Conservation (phyloP, 2,888 invertebrate genomes). For the Mythimna lalbum region DNA sequence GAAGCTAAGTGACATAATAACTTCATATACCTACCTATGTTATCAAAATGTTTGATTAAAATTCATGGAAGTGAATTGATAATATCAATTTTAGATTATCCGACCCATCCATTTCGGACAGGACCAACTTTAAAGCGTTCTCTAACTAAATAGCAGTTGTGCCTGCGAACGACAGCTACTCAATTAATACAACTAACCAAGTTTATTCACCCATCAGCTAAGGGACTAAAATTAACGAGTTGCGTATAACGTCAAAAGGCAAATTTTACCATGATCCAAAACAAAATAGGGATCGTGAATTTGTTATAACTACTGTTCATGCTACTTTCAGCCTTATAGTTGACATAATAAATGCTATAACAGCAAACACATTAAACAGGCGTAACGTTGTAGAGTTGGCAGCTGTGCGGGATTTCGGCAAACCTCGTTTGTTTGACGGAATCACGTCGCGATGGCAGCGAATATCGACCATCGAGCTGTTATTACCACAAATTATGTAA, state of each 20-base stretch:
- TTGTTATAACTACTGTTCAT: slow-evolving; percentile 8
- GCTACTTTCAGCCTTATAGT: slow-evolving; percentile 30
- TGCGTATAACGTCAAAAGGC: slow-evolving; percentile 39
- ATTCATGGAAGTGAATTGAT: slow-evolving; percentile 17
- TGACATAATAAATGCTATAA: slow-evolving; percentile 31
- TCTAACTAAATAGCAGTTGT: slow-evolving; percentile 32
- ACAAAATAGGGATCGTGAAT: slow-evolving; percentile 36
- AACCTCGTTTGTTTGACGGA: slow-evolving; percentile 57
- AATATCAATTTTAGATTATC: slow-evolving; percentile 28
- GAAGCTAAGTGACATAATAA: not conserved
- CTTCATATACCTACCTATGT: not conserved
- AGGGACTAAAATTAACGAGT: slow-evolving; percentile 45
- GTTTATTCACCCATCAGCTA: slow-evolving; percentile 46
- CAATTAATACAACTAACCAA: slow-evolving; percentile 46
- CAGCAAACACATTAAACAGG: slow-evolving; percentile 19
- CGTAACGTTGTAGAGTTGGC: slow-evolving; percentile 51
- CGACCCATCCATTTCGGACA: slow-evolving; percentile 18
- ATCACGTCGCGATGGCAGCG: slow-evolving; percentile 51
- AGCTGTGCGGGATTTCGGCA: slow-evolving; percentile 46
- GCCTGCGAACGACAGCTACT: slow-evolving; percentile 50
- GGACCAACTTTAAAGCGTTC: slow-evolving; percentile 30
- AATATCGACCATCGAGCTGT: slow-evolving; percentile 54
- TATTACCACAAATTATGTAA: slow-evolving; percentile 70
- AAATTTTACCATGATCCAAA: slow-evolving; percentile 54
- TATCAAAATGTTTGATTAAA: slow-evolving; percentile 13